A percentile compares a stretch with the other conserved stretches of the same genome.
phyloP scores from a whole-genome alignment of 1,140 invertebrate species.

The Cephus cinctus region DNA sequence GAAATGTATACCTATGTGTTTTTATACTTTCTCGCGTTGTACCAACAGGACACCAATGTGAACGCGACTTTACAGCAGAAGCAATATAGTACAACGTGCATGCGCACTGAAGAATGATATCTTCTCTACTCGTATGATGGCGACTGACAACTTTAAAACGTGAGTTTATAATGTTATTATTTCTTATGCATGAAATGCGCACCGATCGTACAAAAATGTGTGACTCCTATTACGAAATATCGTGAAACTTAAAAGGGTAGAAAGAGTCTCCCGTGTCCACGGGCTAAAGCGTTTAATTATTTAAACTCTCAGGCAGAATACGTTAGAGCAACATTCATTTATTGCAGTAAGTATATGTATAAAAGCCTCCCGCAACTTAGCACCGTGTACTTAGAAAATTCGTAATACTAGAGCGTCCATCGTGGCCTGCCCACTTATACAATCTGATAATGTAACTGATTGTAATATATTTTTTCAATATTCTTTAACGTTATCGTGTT shows the following conservation, averaged over 20 bases:
- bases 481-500: background rate
- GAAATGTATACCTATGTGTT: too few species aligned
- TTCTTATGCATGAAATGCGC: conserved; percentile 20
- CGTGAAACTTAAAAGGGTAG: background rate
- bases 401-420: background rate
- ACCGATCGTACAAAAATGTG: conserved; percentile 23
- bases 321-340: conserved; percentile 34
- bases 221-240: conserved; percentile 5
- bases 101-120: conserved; percentile 34
- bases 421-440: background rate
- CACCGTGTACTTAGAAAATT: conserved; percentile 15
- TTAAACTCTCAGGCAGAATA: conserved; percentile 26
- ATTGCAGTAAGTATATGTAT: conserved; percentile 29
- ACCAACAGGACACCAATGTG: conserved; percentile 31
- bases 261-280: background rate
- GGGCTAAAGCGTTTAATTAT: conserved; percentile 9
- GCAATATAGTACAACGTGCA: conserved; percentile 24
- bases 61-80: conserved; percentile 29
- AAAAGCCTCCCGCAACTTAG: conserved; percentile 30
- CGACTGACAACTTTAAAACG: conserved; percentile 54
- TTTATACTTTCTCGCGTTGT: conserved; percentile 21
- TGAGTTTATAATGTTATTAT: conserved; percentile 46
- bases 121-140: conserved; percentile 46
- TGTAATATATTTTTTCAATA: background rate
- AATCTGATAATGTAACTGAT: background rate